These are phyloP conservation scores for Lethenteron camtschaticum DNA, from an alignment of 2,113 vertebrate species.

Conservation along the genomic window DNA sequence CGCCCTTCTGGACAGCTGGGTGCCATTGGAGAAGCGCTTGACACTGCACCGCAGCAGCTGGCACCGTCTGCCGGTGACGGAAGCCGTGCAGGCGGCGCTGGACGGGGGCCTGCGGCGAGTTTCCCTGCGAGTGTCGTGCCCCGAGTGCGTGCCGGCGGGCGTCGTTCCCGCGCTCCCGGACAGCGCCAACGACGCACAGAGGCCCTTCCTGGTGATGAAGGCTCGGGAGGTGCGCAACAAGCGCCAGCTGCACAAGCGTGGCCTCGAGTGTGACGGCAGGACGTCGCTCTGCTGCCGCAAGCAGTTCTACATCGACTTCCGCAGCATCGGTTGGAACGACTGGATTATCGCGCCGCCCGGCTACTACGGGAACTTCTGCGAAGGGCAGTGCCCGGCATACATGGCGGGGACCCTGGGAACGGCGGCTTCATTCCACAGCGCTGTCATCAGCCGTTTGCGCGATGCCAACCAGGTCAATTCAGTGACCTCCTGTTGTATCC, in stretches of 20 bases:
- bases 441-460: slow-evolving; percentile 90
- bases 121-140: slow-evolving; percentile 74
- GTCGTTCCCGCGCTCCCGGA: slow-evolving; percentile 65
- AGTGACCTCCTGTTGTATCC: slow-evolving; percentile 96
- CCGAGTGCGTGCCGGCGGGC: slow-evolving; percentile 48
- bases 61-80: slow-evolving; percentile 85
- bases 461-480: slow-evolving; percentile 67
- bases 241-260: slow-evolving; percentile 87
- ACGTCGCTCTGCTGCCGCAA: slow-evolving; percentile 89
- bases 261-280: slow-evolving; percentile 81
- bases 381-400: slow-evolving; percentile 92
- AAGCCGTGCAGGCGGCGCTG: slow-evolving; percentile 56
- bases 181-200: slow-evolving; percentile 56
- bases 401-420: slow-evolving; percentile 87
- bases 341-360: slow-evolving; percentile 98
- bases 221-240: slow-evolving; percentile 55
- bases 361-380: slow-evolving; percentile 97
- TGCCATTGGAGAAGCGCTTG: slow-evolving; percentile 40
- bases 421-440: slow-evolving; percentile 81
- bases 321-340: slow-evolving; percentile 93
- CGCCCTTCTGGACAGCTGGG: too few species aligned
- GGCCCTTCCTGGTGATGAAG: slow-evolving; percentile 83
- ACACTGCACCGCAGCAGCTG: slow-evolving; percentile 88
- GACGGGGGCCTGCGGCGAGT: slow-evolving; percentile 55
- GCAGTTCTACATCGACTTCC: slow-evolving; percentile 99